A percentile compares a stretch with the other conserved stretches of the same genome.
phyloP scores from a whole-genome alignment of 2,113 vertebrate genomes.

The Serinus canaria region DNA sequence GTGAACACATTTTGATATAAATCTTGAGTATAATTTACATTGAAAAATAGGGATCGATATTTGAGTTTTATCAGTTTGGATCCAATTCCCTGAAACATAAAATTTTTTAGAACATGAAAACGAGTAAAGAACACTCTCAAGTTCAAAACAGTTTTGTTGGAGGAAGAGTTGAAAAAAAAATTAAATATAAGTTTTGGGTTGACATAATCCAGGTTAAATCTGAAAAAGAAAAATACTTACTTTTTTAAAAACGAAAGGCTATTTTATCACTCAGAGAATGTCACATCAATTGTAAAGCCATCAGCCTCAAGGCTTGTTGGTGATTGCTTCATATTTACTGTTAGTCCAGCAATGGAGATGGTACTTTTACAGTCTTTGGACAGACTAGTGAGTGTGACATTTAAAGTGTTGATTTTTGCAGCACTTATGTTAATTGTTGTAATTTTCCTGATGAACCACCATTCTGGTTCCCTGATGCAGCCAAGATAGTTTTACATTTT shows the following conservation, averaged over 20 bases:
- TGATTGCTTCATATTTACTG: constrained; percentile 98
- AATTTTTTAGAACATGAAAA: constrained; percentile 64
- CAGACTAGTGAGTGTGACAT: constrained; percentile 99
- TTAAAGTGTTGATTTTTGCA: constrained; percentile 99
- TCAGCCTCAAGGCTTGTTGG: constrained; percentile 93
- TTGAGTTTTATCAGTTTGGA: constrained; percentile 58
- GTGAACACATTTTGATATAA: constrained; percentile 49
- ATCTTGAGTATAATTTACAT: constrained; percentile 61
- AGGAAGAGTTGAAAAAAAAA: constrained; percentile 43
- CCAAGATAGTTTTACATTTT: constrained; percentile 99
- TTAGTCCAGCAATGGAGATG: constrained; percentile 93
- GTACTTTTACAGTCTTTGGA: constrained; percentile 96
- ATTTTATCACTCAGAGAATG: constrained; percentile 95
- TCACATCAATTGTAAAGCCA: constrained; percentile 99
- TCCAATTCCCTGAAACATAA: constrained; percentile 51
- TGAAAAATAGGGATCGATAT: constrained; percentile 63
- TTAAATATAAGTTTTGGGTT: constrained; percentile 73
- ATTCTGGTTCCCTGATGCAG: constrained; percentile 99
- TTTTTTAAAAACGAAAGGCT: constrained; percentile 93
- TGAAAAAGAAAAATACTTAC: constrained; percentile 84
- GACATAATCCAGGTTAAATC: constrained; percentile 85
- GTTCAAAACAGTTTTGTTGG: constrained; percentile 25
- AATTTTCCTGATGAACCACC: constrained; percentile 99
- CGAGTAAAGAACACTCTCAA: constrained; percentile 20
- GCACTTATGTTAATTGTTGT: constrained; percentile 99